These are phyloP conservation scores for Harpegnathos saltator DNA, from an alignment of 1,140 invertebrate genomes.

Conservation along the genomic window DNA sequence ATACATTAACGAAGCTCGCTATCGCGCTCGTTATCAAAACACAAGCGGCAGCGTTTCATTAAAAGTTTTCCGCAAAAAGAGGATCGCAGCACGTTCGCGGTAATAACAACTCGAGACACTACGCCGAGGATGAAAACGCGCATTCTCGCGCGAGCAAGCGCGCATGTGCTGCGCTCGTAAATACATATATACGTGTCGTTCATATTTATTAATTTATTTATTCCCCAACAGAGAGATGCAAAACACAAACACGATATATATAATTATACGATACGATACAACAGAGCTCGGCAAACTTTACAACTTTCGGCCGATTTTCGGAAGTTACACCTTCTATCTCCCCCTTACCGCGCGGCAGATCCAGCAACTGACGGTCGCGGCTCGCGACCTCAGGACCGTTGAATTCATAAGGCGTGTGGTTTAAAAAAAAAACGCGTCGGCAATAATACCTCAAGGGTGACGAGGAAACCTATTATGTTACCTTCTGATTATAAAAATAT, in stretches of 20 bases:
- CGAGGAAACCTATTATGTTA: no score
- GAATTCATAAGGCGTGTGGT: no score
- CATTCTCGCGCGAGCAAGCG: neutral
- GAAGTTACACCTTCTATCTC: no score
- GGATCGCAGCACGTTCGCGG: slow-evolving; percentile 39
- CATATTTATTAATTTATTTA: slow-evolving; percentile 15
- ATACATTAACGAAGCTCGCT: slow-evolving; percentile 53
- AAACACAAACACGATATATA: neutral
- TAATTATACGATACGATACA: neutral
- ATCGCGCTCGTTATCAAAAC: slow-evolving; percentile 56
- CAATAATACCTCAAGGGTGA: no score
- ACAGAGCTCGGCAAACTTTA: no score
- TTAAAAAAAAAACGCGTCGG: no score
- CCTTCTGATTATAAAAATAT: no score
- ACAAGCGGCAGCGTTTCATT: slow-evolving; percentile 53
- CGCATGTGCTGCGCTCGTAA: neutral
- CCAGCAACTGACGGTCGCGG: no score
- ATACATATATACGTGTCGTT: neutral
- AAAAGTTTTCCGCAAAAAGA: slow-evolving; percentile 57
- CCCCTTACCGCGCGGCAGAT: no score
- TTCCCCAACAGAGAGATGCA: neutral
- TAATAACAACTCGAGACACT: slow-evolving; percentile 34
- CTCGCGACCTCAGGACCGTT: no score
- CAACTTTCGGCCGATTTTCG: no score
- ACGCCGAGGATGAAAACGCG: slow-evolving; percentile 8